Conservation (phyloP, 2,888 invertebrate species). For the Phorcus lineatus region DNA sequence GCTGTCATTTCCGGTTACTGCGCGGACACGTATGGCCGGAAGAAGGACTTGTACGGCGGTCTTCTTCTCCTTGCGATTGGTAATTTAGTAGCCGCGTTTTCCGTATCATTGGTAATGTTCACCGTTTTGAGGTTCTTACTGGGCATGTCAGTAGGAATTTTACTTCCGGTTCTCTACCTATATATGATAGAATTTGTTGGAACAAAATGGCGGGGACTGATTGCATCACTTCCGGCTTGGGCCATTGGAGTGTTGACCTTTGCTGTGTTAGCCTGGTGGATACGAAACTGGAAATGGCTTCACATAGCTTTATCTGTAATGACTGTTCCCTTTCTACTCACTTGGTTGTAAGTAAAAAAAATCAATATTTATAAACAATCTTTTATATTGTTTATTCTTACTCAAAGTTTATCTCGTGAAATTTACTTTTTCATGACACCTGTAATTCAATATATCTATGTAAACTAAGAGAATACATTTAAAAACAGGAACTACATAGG, state of each 20-base stretch:
- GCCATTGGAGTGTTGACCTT: constrained; percentile 22
- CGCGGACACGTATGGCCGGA: constrained; percentile 20
- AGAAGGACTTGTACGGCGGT: background rate
- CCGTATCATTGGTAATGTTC: background rate
- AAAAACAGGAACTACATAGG: too few relatives aligned
- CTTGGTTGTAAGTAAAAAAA: constrained; percentile 32
- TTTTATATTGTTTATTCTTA: too few relatives aligned
- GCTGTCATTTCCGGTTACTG: constrained; percentile 24
- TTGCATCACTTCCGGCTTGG: constrained; percentile 35
- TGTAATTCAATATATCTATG: too few relatives aligned
- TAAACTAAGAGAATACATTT: too few relatives aligned
- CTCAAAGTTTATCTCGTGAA: too few relatives aligned
- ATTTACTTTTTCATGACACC: too few relatives aligned
- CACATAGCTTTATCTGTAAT: constrained; percentile 21
- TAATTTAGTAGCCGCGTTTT: background rate
- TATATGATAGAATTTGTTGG: constrained; percentile 30
- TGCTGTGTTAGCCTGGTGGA: constrained; percentile 16
- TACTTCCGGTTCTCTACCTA: constrained; percentile 29
- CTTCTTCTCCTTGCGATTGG: background rate
- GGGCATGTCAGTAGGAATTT: constrained; percentile 29
- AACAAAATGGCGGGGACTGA: constrained; percentile 26
- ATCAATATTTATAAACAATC: too few relatives aligned
- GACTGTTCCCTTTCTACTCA: constrained; percentile 4
- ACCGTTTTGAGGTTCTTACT: background rate
- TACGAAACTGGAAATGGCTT: constrained; percentile 31